A percentile compares a stretch with the other conserved stretches of the same genome.
phyloP scores from a whole-genome alignment of 1,140 invertebrate species.

The Aradophagus sp. region DNA sequence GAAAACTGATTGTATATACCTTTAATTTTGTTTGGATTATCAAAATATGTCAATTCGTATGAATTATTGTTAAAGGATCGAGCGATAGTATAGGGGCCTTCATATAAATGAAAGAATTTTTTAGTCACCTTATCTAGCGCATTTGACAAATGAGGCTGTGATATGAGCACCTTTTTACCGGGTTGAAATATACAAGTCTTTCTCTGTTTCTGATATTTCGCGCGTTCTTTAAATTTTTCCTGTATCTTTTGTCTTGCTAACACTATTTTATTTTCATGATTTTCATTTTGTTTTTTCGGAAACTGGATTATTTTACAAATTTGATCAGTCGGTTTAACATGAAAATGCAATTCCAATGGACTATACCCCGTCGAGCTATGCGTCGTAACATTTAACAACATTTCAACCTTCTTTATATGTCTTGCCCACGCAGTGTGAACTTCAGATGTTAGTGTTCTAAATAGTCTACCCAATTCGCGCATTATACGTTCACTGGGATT shows the following conservation, averaged over 20 bases:
- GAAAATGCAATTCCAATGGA: neutral
- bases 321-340: neutral
- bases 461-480: too few relatives aligned
- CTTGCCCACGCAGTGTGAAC: too few relatives aligned
- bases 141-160: neutral
- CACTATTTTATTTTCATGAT: neutral
- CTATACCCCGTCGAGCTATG: neutral
- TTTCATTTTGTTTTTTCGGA: neutral
- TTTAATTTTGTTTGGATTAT: conserved; percentile 2
- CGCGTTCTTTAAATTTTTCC: neutral
- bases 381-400: neutral
- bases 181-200: neutral
- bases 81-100: conserved; percentile 26
- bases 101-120: conserved; percentile 32
- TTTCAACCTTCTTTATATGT: neutral
- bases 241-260: neutral
- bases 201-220: neutral
- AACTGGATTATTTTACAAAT: neutral
- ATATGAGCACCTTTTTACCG: neutral
- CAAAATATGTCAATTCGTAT: conserved; percentile 15
- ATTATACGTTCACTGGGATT: too few relatives aligned
- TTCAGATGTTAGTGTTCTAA: too few relatives aligned
- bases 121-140: neutral
- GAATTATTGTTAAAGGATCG: conserved; percentile 27
- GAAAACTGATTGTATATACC: conserved; percentile 3